Evolutionary conservation across 2,113 vertebrate species (phyloP).

Genomic region (Spilogale gracilis): DNA sequence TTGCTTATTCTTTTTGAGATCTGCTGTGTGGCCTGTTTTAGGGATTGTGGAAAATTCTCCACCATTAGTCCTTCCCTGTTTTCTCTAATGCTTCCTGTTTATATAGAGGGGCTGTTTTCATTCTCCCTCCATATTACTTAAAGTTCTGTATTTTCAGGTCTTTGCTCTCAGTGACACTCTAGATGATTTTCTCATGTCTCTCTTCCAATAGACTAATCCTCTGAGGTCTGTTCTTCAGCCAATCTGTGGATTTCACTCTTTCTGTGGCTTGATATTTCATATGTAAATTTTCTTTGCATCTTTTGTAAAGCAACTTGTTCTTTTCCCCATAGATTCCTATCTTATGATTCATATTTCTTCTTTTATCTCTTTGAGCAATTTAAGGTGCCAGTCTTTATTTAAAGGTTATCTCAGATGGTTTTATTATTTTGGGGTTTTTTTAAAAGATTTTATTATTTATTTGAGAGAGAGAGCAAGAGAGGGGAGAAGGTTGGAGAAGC

Average conservation of each 20-base stretch:
- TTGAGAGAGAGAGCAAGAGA: too few relatives aligned
- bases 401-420: not conserved
- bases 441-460: too few relatives aligned
- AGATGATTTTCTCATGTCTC: not conserved
- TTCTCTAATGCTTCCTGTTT: not conserved
- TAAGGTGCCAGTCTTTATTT: not conserved
- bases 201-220: not conserved
- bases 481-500: too few relatives aligned
- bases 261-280: not conserved
- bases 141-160: not conserved
- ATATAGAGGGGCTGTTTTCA: not conserved
- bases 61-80: not conserved
- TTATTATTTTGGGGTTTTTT: not conserved
- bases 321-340: not conserved
- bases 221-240: not conserved
- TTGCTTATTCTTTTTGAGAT: not conserved
- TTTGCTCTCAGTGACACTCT: not conserved
- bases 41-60: not conserved
- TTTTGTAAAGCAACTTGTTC: not conserved
- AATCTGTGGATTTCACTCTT: not conserved
- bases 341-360: not conserved
- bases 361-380: not conserved
- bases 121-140: not conserved
- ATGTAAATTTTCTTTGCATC: not conserved
- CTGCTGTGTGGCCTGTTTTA: not conserved